Conservation (phyloP, 2,888 invertebrate genomes). For the Tolmerus cingulatus region DNA sequence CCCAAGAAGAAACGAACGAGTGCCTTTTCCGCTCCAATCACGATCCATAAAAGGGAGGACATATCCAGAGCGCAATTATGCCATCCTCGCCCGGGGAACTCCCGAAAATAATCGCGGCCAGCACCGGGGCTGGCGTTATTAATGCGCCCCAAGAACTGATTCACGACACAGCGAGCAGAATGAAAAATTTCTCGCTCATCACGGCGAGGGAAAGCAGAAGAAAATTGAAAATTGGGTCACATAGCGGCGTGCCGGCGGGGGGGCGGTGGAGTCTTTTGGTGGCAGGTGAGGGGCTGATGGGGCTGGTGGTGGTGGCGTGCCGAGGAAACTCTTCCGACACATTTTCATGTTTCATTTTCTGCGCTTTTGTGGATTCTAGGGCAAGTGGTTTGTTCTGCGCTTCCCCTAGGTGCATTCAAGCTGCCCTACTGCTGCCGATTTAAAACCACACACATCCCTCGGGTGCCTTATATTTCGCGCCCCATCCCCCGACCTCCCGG, state of each 20-base stretch:
- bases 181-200: slow-evolving; percentile 14
- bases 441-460: background rate
- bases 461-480: background rate
- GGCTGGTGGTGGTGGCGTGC: background rate
- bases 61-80: background rate
- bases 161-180: background rate
- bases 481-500: background rate
- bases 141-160: background rate
- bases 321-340: slow-evolving; percentile 14
- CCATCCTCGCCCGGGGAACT: background rate
- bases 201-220: background rate
- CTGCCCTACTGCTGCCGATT: slow-evolving; percentile 20
- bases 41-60: background rate
- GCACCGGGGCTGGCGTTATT: background rate
- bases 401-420: slow-evolving; percentile 24
- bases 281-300: background rate
- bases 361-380: slow-evolving; percentile 17
- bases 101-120: background rate
- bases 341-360: slow-evolving; percentile 34
- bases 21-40: background rate
- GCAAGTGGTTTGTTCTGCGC: slow-evolving; percentile 27
- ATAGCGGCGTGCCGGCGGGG: background rate
- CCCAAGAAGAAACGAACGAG: background rate
- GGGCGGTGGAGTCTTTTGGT: background rate
- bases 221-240: slow-evolving; percentile 25